Base-by-base conservation (phyloP, 2,113 vertebrate species). In the Bubo bubo region DNA sequence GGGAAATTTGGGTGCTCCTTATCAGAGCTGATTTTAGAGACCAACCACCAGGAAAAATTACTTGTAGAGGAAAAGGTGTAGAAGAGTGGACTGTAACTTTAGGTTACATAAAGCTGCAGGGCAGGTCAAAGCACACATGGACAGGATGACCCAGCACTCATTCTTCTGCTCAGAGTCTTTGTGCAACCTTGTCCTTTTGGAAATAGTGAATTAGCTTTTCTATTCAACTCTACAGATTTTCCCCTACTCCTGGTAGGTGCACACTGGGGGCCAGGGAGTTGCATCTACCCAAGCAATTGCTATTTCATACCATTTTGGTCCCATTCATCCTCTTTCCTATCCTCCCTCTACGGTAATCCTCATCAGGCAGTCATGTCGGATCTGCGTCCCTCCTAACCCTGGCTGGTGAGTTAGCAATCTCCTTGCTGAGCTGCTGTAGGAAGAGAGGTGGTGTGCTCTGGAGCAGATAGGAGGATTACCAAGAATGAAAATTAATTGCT, bases 41-140 rank as follows among this genome's bases (percentile, higher is more conserved):
- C 9, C 53, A 87, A 27, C 4, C 32, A 41, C 12, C 24, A 87
- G 15, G 45, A 76, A 87, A 80, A 73, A n/a, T 6, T 49, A 28
- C 10, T 70, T 58, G 10, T 55, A 39, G 43, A 45, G 32, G 80
- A 53, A 53, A 39, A 32, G 9, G 8, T 60, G 52, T 58, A 23
- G 58, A 66, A 67, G 12, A 47, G 32, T 3, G 20, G 30, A 7
- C 23, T 34, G n/a, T 35, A 64, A 28, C 18, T 60, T 67, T 27
- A 49, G 23, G 6, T 9, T 19, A 34, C 12, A 28, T 8, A 37
- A 21, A 34, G 13, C 30, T 35, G 16, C 47, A 72, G 47, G 26
- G 35, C 71, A 71, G 13, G 35, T 35, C 10, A 75, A 71, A 41
- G 14, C 21, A 41, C 0, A 1, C 1, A 2, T 28, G 7, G 12